Conservation (phyloP, 2,113 vertebrate genomes). For the Azemiops feae region DNA sequence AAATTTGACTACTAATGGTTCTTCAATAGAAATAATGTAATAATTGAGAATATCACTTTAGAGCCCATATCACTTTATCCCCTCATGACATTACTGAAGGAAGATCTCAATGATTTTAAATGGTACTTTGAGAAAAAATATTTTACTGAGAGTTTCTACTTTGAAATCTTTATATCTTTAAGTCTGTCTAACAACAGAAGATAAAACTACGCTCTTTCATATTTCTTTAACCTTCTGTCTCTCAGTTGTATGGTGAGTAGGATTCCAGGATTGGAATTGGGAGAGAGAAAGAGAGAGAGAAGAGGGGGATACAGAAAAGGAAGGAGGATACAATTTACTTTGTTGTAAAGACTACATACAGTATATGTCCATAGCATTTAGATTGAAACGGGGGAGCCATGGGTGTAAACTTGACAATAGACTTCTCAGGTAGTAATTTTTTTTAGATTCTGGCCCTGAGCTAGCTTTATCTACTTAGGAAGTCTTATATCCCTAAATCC, state of each 20-base stretch:
- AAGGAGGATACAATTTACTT: too few relatives aligned
- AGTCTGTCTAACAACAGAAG: background rate
- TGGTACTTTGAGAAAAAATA: background rate
- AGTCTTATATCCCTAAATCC: background rate
- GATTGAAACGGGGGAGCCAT: background rate
- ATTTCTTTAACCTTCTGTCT: background rate
- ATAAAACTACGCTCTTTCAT: background rate
- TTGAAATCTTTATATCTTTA: background rate
- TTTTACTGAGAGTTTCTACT: background rate
- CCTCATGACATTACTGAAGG: background rate
- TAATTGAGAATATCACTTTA: background rate
- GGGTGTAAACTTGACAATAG: background rate
- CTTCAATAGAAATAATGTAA: background rate
- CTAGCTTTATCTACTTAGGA: background rate
- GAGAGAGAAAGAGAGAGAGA: too few relatives aligned
- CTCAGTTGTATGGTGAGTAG: background rate
- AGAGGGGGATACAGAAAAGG: too few relatives aligned
- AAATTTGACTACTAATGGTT: background rate
- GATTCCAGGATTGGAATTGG: too few relatives aligned
- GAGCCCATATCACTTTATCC: background rate
- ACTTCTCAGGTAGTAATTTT: background rate
- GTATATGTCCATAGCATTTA: background rate
- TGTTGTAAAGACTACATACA: background rate
- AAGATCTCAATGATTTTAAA: background rate
- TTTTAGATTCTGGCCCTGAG: background rate